Base-by-base conservation (phyloP, 2,888 invertebrate genomes). In the Dynastes tityus region DNA sequence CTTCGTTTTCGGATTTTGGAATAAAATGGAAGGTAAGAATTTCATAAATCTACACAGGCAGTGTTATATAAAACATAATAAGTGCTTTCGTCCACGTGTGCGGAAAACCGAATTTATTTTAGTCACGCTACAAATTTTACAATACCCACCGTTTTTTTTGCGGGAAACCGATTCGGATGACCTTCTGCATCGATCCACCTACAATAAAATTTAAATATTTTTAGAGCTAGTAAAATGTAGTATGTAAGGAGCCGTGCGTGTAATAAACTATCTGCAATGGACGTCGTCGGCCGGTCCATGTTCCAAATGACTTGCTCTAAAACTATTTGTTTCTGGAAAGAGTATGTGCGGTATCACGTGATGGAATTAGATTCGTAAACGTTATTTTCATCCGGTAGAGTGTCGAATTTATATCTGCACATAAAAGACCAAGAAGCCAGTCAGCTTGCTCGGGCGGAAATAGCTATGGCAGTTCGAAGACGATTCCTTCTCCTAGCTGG, bases 161-260 rank as follows among this genome's bases (percentile, higher is more conserved):
- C 45, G 61, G 45, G 29, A 49, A 61, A 27, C 49, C 63, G 29
- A 45, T 22, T 63, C 40, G n/a, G 61, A 45, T 32, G 61, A 63
- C 61, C 73, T 74, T 74, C 61, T 74, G 73, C 22, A 45, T 32
- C 61, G 29, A 74, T 74, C 55, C 73, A 37, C 61, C 73, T 49
- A 74, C 73, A 61, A 63, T 68, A 68, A 61, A 61, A 74, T 74
- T 2, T 61, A 74, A 74, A 74, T 74, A 74, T 74, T 74, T 74
- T 61, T 74, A 61, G 73, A 61, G 27, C 45, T 29, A 45, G 45
- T 45, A 11, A 45, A 37, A 37, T 37, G 73, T 61, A 74, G 49
- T 51, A 67, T 4, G 32, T 22, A 45, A 45, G 27, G 32, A 8
- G 40, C 45, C 40, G 27, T 45, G 73, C 61, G 55, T 71, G 71